Evolutionary conservation across 2,888 invertebrate genomes (phyloP).

Genomic region (Lamellibrachia columna): DNA sequence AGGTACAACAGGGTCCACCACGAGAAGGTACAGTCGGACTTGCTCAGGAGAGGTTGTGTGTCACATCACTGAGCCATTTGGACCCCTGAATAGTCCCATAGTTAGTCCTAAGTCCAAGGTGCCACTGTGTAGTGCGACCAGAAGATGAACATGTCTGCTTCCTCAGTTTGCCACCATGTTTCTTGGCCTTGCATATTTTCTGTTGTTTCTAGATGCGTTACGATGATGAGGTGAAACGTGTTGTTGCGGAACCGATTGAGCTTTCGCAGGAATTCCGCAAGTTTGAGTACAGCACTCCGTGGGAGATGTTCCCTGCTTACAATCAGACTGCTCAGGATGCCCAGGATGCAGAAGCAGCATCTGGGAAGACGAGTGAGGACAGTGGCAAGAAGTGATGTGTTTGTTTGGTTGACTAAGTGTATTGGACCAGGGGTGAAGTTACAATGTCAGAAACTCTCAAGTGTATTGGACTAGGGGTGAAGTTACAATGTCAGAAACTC

Average conservation of each 20-base stretch:
- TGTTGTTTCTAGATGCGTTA: slow-evolving; percentile 78
- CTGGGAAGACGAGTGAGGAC: background rate
- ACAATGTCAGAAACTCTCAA: background rate
- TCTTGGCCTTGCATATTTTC: background rate
- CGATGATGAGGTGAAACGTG: slow-evolving; percentile 95
- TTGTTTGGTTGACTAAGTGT: background rate
- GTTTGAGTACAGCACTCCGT: slow-evolving; percentile 95
- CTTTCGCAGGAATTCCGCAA: slow-evolving; percentile 96
- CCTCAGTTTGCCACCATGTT: background rate
- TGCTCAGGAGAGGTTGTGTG: no score
- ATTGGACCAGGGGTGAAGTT: background rate
- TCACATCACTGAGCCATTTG: no score
- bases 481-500: background rate
- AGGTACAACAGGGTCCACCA: no score
- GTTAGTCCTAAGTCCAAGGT: background rate
- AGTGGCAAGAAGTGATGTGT: background rate
- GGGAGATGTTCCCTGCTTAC: slow-evolving; percentile 92
- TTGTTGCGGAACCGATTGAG: slow-evolving; percentile 95
- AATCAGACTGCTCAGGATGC: background rate
- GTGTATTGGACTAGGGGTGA: slow-evolving; percentile 12
- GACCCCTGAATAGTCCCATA: no score
- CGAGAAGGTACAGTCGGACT: no score
- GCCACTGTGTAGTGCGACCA: background rate
- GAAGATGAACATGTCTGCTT: background rate
- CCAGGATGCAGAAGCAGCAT: slow-evolving; percentile 24